Base-by-base conservation (phyloP, 2,888 invertebrate genomes). In the Danaus chrysippus region DNA sequence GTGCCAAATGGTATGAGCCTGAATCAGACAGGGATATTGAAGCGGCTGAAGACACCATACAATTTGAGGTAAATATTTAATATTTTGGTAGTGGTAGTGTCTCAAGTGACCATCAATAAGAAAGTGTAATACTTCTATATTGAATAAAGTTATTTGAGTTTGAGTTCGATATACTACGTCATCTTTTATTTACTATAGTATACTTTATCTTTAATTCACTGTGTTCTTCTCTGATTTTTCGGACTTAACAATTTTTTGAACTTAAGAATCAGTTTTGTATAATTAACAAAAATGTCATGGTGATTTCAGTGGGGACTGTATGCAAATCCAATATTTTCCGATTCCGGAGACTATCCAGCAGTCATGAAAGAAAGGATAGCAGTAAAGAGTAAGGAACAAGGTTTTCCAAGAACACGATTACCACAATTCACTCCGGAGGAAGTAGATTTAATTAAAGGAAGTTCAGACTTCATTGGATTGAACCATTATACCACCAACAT, bases 401-500 rank as follows among this genome's bases (percentile, higher is more conserved):
- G 93, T 10, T 92, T 90, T 57, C 71, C 76, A 0, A 77, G 85
- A 57, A 93, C 94, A 0, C 88, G 94, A 62, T 76, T 94, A 34
- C 93, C 93, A 0, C 81, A 82, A 69, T 92, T 94, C 62, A 92
- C 92, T 2, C 63, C 76, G 0, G 90, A 93, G 57, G 94, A 95
- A 88, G 87, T 94, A 1, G 79, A 87, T 52, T 86, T 87, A 58
- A 89, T 95, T 13, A 87, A 83, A 11, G 93, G 90, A 43, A 73
- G 77, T 0, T 91, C 92, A 0, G 96, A 96, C 74, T 95, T 93
- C 80, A 92, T 95, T 65, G 95, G 94, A 10, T 77, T 95, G 8
- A 95, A 95, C 71, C 92, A 93, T 66, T 96, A 96, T 77, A 92
- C 93, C 0, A 83, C 92, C 8, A 75, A 75, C 63, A 71, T 92